A percentile compares a stretch with the other conserved stretches of the same genome.
phyloP scores from a whole-genome alignment of 2,113 vertebrate genomes.

The Cephalopterus ornatus region DNA sequence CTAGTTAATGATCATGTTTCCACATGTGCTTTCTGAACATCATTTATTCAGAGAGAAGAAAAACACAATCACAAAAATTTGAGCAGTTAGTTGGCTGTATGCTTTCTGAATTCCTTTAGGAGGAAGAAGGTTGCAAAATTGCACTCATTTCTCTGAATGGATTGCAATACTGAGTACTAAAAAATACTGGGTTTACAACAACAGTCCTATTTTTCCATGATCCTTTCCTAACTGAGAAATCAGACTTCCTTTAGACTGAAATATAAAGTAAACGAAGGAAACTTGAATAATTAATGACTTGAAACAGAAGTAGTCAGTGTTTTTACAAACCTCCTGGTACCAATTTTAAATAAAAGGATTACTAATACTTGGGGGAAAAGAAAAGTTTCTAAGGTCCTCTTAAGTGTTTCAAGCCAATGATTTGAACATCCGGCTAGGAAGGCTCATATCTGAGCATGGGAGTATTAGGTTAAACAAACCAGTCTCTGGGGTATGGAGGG shows the following conservation, averaged over 20 bases:
- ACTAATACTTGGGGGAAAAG: not conserved
- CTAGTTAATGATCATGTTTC: not conserved
- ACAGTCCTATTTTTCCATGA: not conserved
- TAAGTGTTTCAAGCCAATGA: slow-evolving; percentile 30
- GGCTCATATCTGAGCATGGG: not conserved
- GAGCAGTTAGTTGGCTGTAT: not conserved
- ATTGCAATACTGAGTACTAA: not conserved
- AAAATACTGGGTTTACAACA: not conserved
- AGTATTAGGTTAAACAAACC: slow-evolving; percentile 21
- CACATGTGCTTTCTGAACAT: not conserved
- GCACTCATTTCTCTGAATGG: not conserved
- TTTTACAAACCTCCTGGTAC: slow-evolving; percentile 46
- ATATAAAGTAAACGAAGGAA: slow-evolving; percentile 42
- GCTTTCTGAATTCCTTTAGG: not conserved
- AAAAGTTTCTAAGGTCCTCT: not conserved
- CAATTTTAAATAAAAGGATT: slow-evolving; percentile 56
- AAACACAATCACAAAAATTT: not conserved
- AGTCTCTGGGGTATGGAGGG: not conserved
- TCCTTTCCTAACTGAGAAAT: not conserved
- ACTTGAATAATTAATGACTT: slow-evolving; percentile 60
- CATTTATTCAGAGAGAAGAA: not conserved
- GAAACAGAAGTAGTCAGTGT: slow-evolving; percentile 24
- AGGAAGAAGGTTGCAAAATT: not conserved
- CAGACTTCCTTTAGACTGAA: slow-evolving; percentile 38
- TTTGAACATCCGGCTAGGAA: slow-evolving; percentile 38